Conservation (phyloP, 2,888 invertebrate genomes). For the Alcis repandata region DNA sequence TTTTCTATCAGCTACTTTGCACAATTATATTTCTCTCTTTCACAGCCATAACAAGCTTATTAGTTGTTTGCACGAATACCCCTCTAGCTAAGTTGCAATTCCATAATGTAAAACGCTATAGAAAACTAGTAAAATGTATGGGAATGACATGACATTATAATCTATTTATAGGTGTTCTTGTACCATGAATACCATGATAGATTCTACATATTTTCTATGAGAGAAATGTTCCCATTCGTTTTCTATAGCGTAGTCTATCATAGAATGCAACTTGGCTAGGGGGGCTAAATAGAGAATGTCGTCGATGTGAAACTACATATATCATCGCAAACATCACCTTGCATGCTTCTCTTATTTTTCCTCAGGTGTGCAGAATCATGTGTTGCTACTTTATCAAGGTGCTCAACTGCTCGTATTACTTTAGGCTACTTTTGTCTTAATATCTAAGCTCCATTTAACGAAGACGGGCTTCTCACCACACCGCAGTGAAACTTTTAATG, state of each 20-base stretch:
- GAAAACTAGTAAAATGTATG: too few species aligned
- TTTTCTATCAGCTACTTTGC: not conserved
- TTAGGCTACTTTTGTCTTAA: conserved; percentile 37
- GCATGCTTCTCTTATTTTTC: conserved; percentile 8
- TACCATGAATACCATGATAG: too few species aligned
- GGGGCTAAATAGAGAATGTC: not conserved
- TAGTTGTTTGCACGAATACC: conserved; percentile 20
- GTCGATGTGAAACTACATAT: not conserved
- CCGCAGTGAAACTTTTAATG: conserved; percentile 67
- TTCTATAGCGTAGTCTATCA: too few species aligned
- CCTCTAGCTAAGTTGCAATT: too few species aligned
- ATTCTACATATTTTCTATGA: too few species aligned
- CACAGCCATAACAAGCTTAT: conserved; percentile 28
- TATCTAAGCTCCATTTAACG: conserved; percentile 56
- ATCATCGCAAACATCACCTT: not conserved
- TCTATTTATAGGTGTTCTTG: too few species aligned
- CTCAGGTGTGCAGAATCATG: not conserved
- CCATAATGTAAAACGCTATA: too few species aligned
- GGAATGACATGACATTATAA: too few species aligned
- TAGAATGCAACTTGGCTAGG: too few species aligned
- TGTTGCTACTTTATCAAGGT: conserved; percentile 3
- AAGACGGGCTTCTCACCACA: conserved; percentile 52
- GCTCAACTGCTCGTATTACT: conserved; percentile 9
- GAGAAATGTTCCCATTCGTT: too few species aligned
- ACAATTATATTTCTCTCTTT: not conserved